Conservation (phyloP, 2,113 vertebrate species). For the Noturus placidus region DNA sequence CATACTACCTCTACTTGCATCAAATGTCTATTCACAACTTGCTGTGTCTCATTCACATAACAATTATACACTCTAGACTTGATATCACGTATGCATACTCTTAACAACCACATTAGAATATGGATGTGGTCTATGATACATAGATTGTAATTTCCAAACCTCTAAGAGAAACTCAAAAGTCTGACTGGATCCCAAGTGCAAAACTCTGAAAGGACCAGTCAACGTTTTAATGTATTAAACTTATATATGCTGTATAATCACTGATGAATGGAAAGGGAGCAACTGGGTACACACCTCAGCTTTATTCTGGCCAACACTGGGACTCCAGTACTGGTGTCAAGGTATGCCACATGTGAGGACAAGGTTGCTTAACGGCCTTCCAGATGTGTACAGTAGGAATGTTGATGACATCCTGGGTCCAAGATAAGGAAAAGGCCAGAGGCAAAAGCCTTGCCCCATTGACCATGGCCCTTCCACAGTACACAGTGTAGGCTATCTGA, state of each 20-base stretch:
- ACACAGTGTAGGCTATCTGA: neutral
- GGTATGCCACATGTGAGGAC: neutral
- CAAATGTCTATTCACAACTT: neutral
- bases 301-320: neutral
- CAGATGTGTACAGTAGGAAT: neutral
- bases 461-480: neutral
- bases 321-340: neutral
- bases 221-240: neutral
- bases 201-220: neutral
- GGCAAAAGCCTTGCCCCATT: neutral
- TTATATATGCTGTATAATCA: neutral
- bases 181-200: neutral
- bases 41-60: neutral
- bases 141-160: neutral
- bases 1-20: neutral
- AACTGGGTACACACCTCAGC: neutral
- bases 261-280: neutral
- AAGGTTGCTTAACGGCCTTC: neutral
- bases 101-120: neutral
- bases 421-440: slow-evolving; percentile 1
- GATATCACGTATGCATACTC: neutral
- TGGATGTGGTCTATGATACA: neutral
- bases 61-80: neutral
- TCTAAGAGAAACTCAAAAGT: neutral
- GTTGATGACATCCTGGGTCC: neutral